phyloP scores from a whole-genome alignment of 2,797 vertebrate genomes.

The Loris lydekkerianus region DNA sequence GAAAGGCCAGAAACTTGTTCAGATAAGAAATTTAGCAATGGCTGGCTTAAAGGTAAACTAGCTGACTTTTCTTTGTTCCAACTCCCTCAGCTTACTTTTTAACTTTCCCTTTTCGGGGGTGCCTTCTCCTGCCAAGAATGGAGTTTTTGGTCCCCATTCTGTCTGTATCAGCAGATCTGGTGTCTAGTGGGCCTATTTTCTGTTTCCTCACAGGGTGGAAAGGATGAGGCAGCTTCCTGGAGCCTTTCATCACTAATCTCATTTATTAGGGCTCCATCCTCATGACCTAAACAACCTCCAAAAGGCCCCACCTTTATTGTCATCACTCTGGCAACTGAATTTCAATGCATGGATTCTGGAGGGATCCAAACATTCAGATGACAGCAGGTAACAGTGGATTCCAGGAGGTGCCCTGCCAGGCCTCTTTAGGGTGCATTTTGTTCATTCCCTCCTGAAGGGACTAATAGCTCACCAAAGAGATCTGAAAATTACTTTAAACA shows the following conservation, averaged over 20 bases:
- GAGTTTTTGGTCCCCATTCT: too few relatives aligned
- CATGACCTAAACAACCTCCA: not conserved
- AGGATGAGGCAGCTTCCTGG: not conserved
- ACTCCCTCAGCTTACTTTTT: too few relatives aligned
- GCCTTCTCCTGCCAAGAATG: too few relatives aligned
- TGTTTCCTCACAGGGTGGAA: not conserved
- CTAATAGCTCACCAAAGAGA: not conserved
- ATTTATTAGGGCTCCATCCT: not conserved
- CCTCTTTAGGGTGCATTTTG: not conserved
- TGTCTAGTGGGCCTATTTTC: not conserved
- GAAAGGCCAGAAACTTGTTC: too few relatives aligned
- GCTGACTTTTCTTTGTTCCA: too few relatives aligned
- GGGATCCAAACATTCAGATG: not conserved
- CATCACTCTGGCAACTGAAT: not conserved
- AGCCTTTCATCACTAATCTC: not conserved
- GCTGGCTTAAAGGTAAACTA: too few relatives aligned
- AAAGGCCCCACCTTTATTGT: not conserved
- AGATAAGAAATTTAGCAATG: too few relatives aligned
- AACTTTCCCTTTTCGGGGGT: too few relatives aligned
- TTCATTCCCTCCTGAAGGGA: not conserved
- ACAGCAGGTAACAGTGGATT: not conserved
- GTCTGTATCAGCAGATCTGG: not conserved
- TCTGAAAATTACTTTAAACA: not conserved
- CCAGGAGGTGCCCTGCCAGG: not conserved
- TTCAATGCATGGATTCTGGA: not conserved